phyloP scores from a whole-genome alignment of 1,140 invertebrate species.

The Bombus superbus region DNA sequence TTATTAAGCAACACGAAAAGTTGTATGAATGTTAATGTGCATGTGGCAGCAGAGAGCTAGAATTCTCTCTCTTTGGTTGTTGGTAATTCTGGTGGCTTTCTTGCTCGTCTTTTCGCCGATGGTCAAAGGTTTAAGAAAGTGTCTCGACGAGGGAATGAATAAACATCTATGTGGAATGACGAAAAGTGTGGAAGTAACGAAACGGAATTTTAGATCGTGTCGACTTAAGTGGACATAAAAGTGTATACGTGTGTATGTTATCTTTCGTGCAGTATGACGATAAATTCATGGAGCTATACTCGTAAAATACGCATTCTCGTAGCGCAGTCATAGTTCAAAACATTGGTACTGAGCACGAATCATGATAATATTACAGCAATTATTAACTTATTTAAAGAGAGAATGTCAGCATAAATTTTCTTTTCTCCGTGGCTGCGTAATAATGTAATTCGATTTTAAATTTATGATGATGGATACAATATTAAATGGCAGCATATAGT shows the following conservation, averaged over 20 bases:
- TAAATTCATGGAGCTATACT: background rate
- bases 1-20: background rate
- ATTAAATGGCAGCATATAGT: too few species aligned
- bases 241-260: background rate
- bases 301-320: background rate
- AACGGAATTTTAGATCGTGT: slow-evolving; percentile 20
- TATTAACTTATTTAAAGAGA: background rate
- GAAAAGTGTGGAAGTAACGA: background rate
- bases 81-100: slow-evolving; percentile 9
- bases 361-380: background rate
- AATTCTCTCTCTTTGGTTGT: slow-evolving; percentile 5
- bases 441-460: too few species aligned
- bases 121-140: slow-evolving; percentile 28
- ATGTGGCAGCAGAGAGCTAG: background rate
- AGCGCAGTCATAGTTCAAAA: background rate
- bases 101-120: background rate
- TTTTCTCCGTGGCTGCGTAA: background rate
- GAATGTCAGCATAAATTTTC: background rate
- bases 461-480: background rate
- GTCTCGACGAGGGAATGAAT: background rate
- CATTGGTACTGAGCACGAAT: background rate
- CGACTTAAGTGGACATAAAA: slow-evolving; percentile 16
- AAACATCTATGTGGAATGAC: background rate
- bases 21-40: background rate
- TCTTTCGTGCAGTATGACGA: background rate